Conservation (phyloP, 2,888 invertebrate species). For the Habrosyne pyritoides region DNA sequence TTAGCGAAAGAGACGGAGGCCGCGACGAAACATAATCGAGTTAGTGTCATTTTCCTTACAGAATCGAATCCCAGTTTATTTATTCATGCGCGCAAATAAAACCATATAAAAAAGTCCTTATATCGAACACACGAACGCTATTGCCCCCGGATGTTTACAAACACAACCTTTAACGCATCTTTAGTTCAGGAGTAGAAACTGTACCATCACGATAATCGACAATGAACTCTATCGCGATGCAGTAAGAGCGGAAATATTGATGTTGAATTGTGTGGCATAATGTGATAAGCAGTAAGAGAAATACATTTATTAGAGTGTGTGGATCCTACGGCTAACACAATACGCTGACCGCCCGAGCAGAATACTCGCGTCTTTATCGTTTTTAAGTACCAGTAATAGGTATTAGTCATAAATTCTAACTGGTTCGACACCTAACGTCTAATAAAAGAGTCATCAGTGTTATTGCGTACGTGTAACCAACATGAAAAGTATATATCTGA, state of each 20-base stretch:
- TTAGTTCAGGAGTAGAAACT: background rate
- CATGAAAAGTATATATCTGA: constrained; percentile 52
- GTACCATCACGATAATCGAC: background rate
- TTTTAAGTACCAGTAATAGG: constrained; percentile 21
- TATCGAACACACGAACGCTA: constrained; percentile 22
- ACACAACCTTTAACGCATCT: constrained; percentile 10
- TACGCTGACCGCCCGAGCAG: constrained; percentile 33
- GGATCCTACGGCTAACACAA: constrained; percentile 38
- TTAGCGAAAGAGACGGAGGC: too few species aligned
- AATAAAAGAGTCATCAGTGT: constrained; percentile 28
- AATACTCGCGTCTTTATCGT: constrained; percentile 38
- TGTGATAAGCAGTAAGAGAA: constrained; percentile 46
- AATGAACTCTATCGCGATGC: background rate
- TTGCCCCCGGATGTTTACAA: constrained; percentile 37
- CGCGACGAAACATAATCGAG: too few species aligned
- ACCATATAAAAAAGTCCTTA: constrained; percentile 14
- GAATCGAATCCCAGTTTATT: too few species aligned
- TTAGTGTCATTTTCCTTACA: too few species aligned
- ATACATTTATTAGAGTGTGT: constrained; percentile 49
- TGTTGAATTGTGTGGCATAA: constrained; percentile 9
- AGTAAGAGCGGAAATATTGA: constrained; percentile 13
- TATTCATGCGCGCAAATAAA: background rate
- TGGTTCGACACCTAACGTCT: constrained; percentile 26
- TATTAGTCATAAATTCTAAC: constrained; percentile 31
- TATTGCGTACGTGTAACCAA: constrained; percentile 33